These are phyloP conservation scores for Rhinella marina DNA, from an alignment of 2,797 vertebrate genomes.

Conservation along the genomic window DNA sequence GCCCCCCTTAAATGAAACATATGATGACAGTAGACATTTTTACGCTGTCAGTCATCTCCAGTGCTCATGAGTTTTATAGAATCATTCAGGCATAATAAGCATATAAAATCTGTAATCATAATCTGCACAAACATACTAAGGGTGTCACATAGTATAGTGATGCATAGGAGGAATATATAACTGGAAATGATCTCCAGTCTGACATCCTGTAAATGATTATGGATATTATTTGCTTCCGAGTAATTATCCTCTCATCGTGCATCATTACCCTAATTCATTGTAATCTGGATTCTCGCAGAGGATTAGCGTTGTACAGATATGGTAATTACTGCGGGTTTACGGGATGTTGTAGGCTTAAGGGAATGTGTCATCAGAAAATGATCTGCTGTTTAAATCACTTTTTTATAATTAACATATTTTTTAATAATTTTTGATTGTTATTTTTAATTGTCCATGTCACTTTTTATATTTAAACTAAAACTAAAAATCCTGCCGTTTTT, in stretches of 20 bases:
- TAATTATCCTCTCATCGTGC: not conserved
- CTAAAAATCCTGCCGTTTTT: too few relatives aligned
- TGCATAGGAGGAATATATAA: not conserved
- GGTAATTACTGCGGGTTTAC: not conserved
- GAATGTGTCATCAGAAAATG: too few relatives aligned
- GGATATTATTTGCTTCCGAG: not conserved
- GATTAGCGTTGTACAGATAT: constrained; percentile 8
- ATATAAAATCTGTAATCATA: not conserved
- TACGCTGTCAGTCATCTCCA: not conserved
- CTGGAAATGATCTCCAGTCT: not conserved
- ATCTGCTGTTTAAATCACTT: too few relatives aligned
- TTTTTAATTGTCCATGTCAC: too few relatives aligned
- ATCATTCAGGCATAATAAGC: not conserved
- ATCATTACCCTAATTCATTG: not conserved
- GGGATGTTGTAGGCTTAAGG: not conserved
- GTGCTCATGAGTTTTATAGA: not conserved
- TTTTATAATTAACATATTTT: too few relatives aligned
- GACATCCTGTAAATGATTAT: constrained; percentile 1
- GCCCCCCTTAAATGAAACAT: not conserved
- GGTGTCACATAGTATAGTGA: not conserved
- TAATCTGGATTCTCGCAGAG: constrained; percentile 10
- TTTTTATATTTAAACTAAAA: too few relatives aligned
- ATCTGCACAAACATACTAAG: not conserved
- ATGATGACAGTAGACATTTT: not conserved
- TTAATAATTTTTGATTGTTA: too few relatives aligned